Percentiles rank a stretch among this genome's conserved stretches.
These are phyloP conservation scores for Sphyrna mokarran DNA, from an alignment of 2,113 vertebrate genomes.

Conservation along the genomic window DNA sequence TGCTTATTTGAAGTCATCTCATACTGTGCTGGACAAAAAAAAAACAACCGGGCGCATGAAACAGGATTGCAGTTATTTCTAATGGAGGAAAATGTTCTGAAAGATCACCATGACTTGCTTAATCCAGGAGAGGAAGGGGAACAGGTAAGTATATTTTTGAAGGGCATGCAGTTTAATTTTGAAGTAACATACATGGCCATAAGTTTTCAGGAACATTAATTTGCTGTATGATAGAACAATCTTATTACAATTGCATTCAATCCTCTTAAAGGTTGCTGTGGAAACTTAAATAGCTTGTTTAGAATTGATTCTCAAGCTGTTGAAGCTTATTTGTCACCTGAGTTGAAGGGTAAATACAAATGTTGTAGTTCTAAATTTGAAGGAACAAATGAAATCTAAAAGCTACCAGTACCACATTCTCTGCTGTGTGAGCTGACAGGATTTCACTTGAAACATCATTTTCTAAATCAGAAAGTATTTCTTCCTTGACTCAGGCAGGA, in stretches of 20 bases:
- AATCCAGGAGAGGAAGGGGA: slow-evolving; percentile 65
- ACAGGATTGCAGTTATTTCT: neutral
- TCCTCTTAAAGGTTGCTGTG: slow-evolving; percentile 6
- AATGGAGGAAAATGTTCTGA: slow-evolving; percentile 49
- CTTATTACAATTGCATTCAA: neutral
- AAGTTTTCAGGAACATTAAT: neutral
- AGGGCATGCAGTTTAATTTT: neutral
- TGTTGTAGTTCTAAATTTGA: neutral
- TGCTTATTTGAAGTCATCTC: neutral
- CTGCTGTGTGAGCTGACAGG: neutral
- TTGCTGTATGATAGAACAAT: neutral
- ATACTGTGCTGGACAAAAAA: neutral
- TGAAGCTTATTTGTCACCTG: neutral
- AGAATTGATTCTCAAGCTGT: neutral
- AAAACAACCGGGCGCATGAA: neutral
- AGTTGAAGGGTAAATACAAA: neutral
- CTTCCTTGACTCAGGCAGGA: too few species aligned
- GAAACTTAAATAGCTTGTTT: neutral
- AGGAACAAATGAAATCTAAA: neutral
- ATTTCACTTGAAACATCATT: neutral
- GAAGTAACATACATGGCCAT: neutral
- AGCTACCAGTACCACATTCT: neutral
- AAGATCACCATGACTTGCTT: slow-evolving; percentile 54
- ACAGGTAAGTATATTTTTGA: slow-evolving; percentile 55
- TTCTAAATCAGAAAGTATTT: neutral